A percentile compares a stretch with the other conserved stretches of the same genome.
phyloP scores from a whole-genome alignment of 2,797 vertebrate genomes.

The Chaenodraco wilsoni region DNA sequence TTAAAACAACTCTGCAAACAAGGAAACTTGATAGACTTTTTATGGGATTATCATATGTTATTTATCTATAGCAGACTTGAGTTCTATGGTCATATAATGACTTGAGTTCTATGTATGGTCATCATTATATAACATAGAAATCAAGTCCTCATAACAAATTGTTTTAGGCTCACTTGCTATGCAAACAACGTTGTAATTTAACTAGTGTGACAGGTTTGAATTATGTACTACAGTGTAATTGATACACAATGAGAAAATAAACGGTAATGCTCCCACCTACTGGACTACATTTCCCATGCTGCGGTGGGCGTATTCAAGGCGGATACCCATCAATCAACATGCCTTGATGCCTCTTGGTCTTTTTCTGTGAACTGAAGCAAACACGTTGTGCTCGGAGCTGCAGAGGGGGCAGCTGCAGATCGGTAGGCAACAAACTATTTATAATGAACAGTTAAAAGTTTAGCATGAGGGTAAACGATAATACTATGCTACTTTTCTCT shows the following conservation, averaged over 20 bases:
- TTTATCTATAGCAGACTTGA: background rate
- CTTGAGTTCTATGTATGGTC: too few species aligned
- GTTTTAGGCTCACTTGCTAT: background rate
- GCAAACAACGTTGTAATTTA: background rate
- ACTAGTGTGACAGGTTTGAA: background rate
- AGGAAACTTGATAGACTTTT: constrained; percentile 1
- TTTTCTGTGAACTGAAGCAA: constrained; percentile 37
- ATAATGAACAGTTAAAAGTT: background rate
- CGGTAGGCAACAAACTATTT: constrained; percentile 46
- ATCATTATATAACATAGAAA: background rate
- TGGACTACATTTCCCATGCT: constrained; percentile 74
- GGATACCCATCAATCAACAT: constrained; percentile 38
- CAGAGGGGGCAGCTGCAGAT: background rate
- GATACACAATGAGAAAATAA: background rate
- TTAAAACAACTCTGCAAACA: constrained; percentile 11
- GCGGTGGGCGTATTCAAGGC: constrained; percentile 36
- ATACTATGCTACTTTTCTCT: fast-evolving
- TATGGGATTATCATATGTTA: constrained; percentile 11
- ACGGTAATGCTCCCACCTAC: background rate
- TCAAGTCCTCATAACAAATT: background rate
- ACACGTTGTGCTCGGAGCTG: constrained; percentile 41
- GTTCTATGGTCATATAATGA: background rate
- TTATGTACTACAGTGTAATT: background rate
- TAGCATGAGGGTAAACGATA: background rate
- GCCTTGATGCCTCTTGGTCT: constrained; percentile 23